phyloP scores from a whole-genome alignment of 2,888 invertebrate genomes.

The Campoplex nolae region DNA sequence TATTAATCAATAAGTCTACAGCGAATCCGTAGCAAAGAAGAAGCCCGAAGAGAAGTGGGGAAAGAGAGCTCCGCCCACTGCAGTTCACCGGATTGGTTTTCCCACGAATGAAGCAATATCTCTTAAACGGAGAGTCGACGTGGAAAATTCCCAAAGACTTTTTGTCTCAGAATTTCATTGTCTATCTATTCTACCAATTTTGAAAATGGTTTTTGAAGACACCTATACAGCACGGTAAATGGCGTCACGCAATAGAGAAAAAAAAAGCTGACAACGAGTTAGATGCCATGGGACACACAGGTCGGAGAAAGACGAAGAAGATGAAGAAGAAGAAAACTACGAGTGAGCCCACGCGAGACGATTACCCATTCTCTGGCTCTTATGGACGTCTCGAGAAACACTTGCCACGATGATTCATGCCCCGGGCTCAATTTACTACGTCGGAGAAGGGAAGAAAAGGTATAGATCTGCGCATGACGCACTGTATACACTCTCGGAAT shows the following conservation, averaged over 20 bases:
- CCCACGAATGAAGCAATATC: background rate
- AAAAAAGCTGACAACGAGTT: slow-evolving; percentile 20
- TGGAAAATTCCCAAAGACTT: background rate
- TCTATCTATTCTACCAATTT: background rate
- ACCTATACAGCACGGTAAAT: background rate
- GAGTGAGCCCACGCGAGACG: slow-evolving; percentile 35
- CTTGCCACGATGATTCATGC: slow-evolving; percentile 63
- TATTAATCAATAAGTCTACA: background rate
- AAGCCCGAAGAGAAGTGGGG: background rate
- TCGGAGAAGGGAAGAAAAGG: slow-evolving; percentile 3
- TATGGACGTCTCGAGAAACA: slow-evolving; percentile 49
- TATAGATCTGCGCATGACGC: background rate
- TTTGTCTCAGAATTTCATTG: too few species aligned
- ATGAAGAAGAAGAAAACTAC: slow-evolving; percentile 9
- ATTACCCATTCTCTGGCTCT: slow-evolving; percentile 48
- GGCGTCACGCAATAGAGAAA: slow-evolving; percentile 24
- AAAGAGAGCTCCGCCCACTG: too few species aligned
- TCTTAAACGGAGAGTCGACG: background rate
- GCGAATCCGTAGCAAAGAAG: background rate
- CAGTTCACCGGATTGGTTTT: too few species aligned
- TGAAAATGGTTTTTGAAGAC: background rate
- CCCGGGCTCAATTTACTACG: slow-evolving; percentile 37
- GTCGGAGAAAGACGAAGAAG: background rate
- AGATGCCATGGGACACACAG: slow-evolving; percentile 3
- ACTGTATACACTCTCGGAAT: background rate